Base-by-base conservation (phyloP, 2,797 vertebrate species). In the Clarias laeviceps region DNA sequence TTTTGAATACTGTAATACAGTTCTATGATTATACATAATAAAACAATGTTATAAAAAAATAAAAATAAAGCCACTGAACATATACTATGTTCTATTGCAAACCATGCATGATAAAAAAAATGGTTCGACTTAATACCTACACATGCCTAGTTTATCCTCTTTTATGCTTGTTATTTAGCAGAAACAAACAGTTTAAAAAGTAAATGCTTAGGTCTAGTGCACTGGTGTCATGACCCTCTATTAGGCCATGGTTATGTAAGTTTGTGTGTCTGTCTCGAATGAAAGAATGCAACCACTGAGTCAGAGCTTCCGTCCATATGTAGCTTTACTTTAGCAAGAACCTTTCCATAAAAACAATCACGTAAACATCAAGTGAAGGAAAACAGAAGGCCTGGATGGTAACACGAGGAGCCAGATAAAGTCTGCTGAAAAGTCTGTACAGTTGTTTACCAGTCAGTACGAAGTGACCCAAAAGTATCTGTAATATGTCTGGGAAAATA, bases 401-500 rank as follows among this genome's bases (percentile, higher is more conserved):
- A 74, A 18, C 57, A 80, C 27, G 18, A 84, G 45, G 64, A 80
- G 80, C 68, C 18, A 56, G 68, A 70, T 78, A 32, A 40, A 73
- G 66, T 72, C 50, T 82, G 70, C 82, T 79, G 65, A 80, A 82
- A 85, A 59, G 69, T 64, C 84, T 70, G 81, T 70, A 61, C 79
- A 84, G 70, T 85, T 88, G 87, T 89, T 90, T 87, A 88, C 86
- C 69, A 64, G 82, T 85, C 83, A 84, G 65, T 62, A 80, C 62
- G n/a, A 81, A 83, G 83, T 84, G 85, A 82, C 83, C 82, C 66
- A 69, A 84, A 83, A 87, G 74, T 78, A 86, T 87, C 74, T 59
- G 80, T 79, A 82, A 82, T 72, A 85, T 78, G 88, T 87, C 91
- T 90, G 87, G 87, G 83, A 89, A 89, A 87, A 80, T 80, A 61